A percentile compares a stretch with the other conserved stretches of the same genome.
phyloP scores from a whole-genome alignment of 2,888 invertebrate genomes.

The Amphipoea oculea region DNA sequence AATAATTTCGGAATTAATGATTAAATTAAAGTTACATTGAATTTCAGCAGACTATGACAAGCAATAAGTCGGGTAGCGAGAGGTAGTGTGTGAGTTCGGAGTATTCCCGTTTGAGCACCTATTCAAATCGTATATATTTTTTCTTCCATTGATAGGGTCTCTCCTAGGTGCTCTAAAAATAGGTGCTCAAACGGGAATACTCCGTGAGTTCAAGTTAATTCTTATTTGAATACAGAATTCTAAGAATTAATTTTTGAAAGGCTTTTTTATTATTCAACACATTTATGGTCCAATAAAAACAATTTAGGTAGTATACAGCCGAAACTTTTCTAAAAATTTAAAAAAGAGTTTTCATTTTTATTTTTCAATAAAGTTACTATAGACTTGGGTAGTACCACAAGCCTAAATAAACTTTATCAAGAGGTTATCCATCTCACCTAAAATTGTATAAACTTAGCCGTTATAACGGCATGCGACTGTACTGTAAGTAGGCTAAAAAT shows the following conservation, averaged over 20 bases:
- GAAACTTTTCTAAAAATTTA: neutral
- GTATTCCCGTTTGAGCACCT: no score
- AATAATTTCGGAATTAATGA: slow-evolving; percentile 19
- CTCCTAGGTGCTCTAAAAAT: no score
- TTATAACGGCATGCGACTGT: neutral
- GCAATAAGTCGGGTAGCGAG: neutral
- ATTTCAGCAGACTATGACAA: slow-evolving; percentile 41
- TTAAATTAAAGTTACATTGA: slow-evolving; percentile 26
- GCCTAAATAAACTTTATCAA: neutral
- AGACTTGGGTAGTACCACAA: neutral
- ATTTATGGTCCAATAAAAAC: neutral
- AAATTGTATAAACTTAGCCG: neutral
- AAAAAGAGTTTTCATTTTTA: neutral
- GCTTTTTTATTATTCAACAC: neutral
- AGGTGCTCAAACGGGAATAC: no score
- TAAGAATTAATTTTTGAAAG: slow-evolving; percentile 5
- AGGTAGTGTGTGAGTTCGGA: slow-evolving; percentile 6
- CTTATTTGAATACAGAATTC: slow-evolving; percentile 15
- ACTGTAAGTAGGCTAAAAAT: neutral
- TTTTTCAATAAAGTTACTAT: neutral
- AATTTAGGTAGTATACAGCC: neutral
- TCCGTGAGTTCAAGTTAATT: slow-evolving; percentile 3
- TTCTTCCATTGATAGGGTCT: no score
- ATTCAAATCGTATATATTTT: no score
- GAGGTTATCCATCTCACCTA: slow-evolving; percentile 1